These are phyloP conservation scores for Cephus sareptanus DNA, from an alignment of 2,888 invertebrate species.

Conservation along the genomic window DNA sequence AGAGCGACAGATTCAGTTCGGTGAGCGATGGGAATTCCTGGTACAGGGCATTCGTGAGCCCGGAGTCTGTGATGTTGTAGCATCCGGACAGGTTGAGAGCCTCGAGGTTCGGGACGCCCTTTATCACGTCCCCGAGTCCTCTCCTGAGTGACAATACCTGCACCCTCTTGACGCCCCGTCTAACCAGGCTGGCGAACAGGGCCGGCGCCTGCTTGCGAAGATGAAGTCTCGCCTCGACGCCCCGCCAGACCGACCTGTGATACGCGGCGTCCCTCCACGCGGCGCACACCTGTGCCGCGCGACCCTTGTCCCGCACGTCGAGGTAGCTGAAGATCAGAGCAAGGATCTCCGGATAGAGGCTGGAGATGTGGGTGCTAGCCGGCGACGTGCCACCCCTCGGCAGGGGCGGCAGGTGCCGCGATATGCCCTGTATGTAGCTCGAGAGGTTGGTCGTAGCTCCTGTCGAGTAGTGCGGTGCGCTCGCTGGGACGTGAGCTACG, in stretches of 20 bases:
- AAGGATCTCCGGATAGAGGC: constrained; percentile 91
- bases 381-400: constrained; percentile 68
- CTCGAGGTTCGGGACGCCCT: constrained; percentile 86
- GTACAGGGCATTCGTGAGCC: constrained; percentile 84
- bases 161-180: constrained; percentile 87
- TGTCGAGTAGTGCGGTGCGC: constrained; percentile 29
- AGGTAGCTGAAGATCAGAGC: constrained; percentile 92
- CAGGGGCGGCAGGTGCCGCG: constrained; percentile 65
- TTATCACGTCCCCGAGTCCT: constrained; percentile 86
- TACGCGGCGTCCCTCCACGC: constrained; percentile 94
- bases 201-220: constrained; percentile 85
- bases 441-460: constrained; percentile 31
- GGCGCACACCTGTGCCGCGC: constrained; percentile 89
- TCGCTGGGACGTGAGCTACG: constrained; percentile 51
- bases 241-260: constrained; percentile 92
- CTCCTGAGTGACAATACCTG: constrained; percentile 89
- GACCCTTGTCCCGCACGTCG: constrained; percentile 88
- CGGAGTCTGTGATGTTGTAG: constrained; percentile 90
- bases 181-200: constrained; percentile 86
- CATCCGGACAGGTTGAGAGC: constrained; percentile 92
- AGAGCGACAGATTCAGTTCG: constrained; percentile 87
- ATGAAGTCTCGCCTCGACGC: constrained; percentile 92
- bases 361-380: constrained; percentile 76
- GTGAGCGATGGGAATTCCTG: constrained; percentile 81
- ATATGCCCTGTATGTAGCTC: constrained; percentile 41